These are phyloP conservation scores for Halictus rubicundus DNA, from an alignment of 1,140 invertebrate species.

Conservation along the genomic window DNA sequence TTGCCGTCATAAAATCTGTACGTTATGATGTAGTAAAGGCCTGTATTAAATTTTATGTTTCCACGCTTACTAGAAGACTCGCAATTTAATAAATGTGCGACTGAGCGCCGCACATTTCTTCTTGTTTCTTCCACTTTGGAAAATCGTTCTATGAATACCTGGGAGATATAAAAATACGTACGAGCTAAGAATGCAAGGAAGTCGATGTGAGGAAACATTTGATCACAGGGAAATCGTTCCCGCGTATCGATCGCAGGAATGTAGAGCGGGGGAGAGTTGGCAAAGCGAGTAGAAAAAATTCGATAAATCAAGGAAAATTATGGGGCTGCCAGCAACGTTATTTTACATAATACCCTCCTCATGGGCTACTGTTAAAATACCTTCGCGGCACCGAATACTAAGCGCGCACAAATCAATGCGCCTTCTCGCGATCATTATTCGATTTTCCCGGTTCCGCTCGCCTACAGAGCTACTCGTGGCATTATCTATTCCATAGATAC, in stretches of 20 bases:
- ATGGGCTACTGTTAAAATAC: conserved; percentile 57
- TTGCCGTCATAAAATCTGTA: too few species aligned
- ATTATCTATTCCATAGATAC: not conserved
- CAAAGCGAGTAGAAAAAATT: conserved; percentile 34
- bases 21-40: too few species aligned
- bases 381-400: conserved; percentile 14
- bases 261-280: not conserved
- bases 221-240: not conserved
- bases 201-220: too few species aligned
- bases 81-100: too few species aligned
- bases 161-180: too few species aligned
- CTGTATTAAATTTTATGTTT: too few species aligned
- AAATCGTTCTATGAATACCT: too few species aligned
- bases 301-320: conserved; percentile 52
- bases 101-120: too few species aligned
- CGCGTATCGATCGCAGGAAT: not conserved
- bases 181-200: too few species aligned
- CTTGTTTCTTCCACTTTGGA: too few species aligned
- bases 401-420: conserved; percentile 15
- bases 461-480: conserved; percentile 17
- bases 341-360: conserved; percentile 56
- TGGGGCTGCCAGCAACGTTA: conserved; percentile 23
- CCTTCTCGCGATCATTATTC: conserved; percentile 30
- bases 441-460: conserved; percentile 9
- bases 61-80: too few species aligned